Evolutionary conservation across 2,888 invertebrate genomes (phyloP).

Genomic region (Exephanes ischioxanthus): DNA sequence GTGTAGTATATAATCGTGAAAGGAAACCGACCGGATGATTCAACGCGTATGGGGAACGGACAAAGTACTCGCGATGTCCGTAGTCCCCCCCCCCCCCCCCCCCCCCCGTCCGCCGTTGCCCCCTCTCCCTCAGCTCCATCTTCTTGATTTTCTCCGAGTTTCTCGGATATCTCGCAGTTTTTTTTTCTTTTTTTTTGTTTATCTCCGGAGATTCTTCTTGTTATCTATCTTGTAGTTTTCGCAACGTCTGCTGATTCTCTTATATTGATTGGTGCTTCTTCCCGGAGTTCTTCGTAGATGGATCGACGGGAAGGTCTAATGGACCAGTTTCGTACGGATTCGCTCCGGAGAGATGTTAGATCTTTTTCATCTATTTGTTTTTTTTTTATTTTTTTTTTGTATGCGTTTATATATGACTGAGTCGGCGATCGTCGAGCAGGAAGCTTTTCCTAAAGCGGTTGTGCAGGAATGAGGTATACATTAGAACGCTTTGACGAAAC

Average conservation of each 20-base stretch:
- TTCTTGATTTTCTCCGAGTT: slow-evolving; percentile 63
- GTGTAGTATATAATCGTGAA: slow-evolving; percentile 74
- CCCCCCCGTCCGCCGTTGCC: slow-evolving; percentile 3
- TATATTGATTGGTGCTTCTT: slow-evolving; percentile 33
- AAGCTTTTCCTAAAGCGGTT: not conserved
- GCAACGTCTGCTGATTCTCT: slow-evolving; percentile 53
- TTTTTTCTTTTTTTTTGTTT: not conserved
- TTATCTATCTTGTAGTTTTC: slow-evolving; percentile 14
- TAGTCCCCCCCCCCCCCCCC: not conserved
- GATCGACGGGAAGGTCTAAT: slow-evolving; percentile 8
- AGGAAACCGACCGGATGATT: slow-evolving; percentile 82
- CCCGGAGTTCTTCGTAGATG: slow-evolving; percentile 13
- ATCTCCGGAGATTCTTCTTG: slow-evolving; percentile 20
- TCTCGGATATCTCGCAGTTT: slow-evolving; percentile 20
- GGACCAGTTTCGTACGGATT: not conserved
- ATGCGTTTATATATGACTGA: not conserved
- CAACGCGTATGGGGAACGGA: slow-evolving; percentile 75
- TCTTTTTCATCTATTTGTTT: not conserved
- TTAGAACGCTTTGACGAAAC: not conserved
- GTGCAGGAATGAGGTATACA: not conserved
- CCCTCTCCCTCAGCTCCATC: slow-evolving; percentile 33
- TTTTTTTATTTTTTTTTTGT: too few species aligned
- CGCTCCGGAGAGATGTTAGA: not conserved
- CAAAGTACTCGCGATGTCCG: slow-evolving; percentile 78
- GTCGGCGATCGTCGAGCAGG: not conserved